Percentiles rank a stretch among this genome's conserved stretches.
Conservation (phyloP, 2,113 vertebrate species). For the Taxidea taxus region DNA sequence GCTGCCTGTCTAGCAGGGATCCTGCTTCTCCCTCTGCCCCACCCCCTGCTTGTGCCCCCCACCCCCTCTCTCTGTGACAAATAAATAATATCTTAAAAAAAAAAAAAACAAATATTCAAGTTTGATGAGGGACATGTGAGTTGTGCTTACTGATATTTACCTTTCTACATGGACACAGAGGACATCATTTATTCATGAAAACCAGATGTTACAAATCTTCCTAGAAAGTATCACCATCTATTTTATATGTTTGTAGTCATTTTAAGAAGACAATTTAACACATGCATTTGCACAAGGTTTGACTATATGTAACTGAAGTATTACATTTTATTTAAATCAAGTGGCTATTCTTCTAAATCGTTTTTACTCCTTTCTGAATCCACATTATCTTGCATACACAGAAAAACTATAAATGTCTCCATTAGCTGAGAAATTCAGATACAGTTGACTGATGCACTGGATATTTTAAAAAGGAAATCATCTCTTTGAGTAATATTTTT, state of each 20-base stretch:
- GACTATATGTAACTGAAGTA: not conserved
- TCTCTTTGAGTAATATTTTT: not conserved
- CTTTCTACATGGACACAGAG: not conserved
- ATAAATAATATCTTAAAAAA: too few relatives aligned
- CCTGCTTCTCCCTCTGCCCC: too few relatives aligned
- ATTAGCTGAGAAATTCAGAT: not conserved
- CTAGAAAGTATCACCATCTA: not conserved
- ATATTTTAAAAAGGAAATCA: not conserved
- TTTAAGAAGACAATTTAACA: constrained; percentile 11
- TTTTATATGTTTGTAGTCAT: not conserved
- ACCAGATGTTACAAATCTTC: not conserved
- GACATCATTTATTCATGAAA: not conserved
- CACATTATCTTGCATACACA: not conserved
- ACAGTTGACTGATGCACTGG: not conserved
- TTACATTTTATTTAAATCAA: not conserved
- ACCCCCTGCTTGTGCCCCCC: too few relatives aligned
- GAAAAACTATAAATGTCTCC: not conserved
- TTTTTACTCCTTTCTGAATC: not conserved
- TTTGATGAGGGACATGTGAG: not conserved
- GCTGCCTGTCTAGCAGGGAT: too few relatives aligned
- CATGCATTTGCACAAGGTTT: not conserved
- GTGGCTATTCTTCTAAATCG: not conserved
- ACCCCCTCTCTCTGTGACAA: too few relatives aligned
- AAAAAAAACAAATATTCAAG: not conserved
- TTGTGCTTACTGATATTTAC: not conserved